Evolutionary conservation across 2,113 vertebrate genomes (phyloP), one percentile per base, ranked within the genome.

Genomic region (Notarius lentiginosus): DNA sequence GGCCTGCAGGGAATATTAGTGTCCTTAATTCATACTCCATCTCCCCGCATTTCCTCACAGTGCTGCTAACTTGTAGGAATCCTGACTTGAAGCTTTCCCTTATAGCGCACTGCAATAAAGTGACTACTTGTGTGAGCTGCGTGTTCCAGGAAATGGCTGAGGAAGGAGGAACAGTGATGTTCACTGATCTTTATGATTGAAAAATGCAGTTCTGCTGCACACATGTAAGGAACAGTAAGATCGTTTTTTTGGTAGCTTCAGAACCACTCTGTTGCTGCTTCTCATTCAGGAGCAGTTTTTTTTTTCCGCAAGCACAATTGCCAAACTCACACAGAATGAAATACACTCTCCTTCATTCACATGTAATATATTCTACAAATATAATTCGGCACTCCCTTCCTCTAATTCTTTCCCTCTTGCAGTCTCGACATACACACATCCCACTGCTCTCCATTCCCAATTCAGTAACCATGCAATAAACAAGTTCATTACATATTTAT

Each of bases 1-100:
- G 89, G 84, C 86, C 89, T 65, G 70, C 63, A 14, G 88, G 86
- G 86, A 93, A 83, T 89, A 90, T 90, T 87, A 90, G 86, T 86
- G 88, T 93, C 90, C 88, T 92, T 89, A 91, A 92, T 88, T 88
- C 76, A 86, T 91, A 90, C 88, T 85, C 89, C 79, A 84, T 86
- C 89, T 89, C 82, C 76, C 60, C 55, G 51, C 90, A 79, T 89
- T 83, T 88, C 81, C 88, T 87, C 75, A 84, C 55, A 89, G 80
- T 47, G 87, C 70, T 63, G 73, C 80, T 80, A 84, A 88, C 87
- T 88, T 87, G 84, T 75, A 24, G 87, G 82, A 86, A 88, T 87
- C 65, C 81, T 80, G 80, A 84, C 81, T 27, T 60, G 68, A 84
- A 56, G 70, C 65, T 30, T 27, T 87, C 51, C 27, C 60, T 85